A percentile compares a stretch with the other conserved stretches of the same genome.
These are phyloP conservation scores for Meta bourneti DNA, from an alignment of 2,888 invertebrate genomes.

Conservation along the genomic window DNA sequence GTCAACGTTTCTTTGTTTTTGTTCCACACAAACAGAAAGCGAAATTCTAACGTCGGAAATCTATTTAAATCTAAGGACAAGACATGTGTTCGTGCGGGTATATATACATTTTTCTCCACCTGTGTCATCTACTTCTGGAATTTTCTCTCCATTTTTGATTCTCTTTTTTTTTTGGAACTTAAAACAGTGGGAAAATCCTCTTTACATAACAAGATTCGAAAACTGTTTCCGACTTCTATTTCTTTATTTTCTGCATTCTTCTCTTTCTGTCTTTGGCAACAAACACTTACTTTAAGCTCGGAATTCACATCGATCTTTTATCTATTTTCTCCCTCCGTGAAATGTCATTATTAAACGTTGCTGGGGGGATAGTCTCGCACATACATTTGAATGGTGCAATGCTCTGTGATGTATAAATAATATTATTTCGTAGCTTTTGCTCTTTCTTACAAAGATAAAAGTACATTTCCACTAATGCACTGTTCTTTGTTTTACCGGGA, in stretches of 20 bases:
- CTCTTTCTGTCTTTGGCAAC: neutral
- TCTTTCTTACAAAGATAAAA: neutral
- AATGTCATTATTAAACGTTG: conserved; percentile 22
- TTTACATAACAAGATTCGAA: conserved; percentile 35
- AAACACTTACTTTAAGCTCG: neutral
- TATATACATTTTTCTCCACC: neutral
- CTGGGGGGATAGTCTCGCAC: neutral
- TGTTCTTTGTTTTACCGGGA: neutral
- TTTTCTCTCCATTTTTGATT: neutral
- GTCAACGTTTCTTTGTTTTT: neutral
- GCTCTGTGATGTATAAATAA: neutral
- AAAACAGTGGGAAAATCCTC: conserved; percentile 34
- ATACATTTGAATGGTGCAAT: neutral
- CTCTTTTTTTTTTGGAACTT: neutral
- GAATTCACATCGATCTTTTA: neutral
- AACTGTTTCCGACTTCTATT: conserved; percentile 6
- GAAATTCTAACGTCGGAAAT: neutral
- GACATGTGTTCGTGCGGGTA: neutral
- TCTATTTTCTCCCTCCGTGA: neutral
- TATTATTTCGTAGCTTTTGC: neutral
- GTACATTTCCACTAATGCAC: neutral
- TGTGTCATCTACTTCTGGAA: neutral
- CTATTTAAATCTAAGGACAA: neutral
- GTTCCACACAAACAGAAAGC: neutral
- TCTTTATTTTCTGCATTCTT: neutral